A percentile compares a stretch with the other conserved stretches of the same genome.
Conservation (phyloP, 2,797 vertebrate species). For the Sebastes steindachneri region DNA sequence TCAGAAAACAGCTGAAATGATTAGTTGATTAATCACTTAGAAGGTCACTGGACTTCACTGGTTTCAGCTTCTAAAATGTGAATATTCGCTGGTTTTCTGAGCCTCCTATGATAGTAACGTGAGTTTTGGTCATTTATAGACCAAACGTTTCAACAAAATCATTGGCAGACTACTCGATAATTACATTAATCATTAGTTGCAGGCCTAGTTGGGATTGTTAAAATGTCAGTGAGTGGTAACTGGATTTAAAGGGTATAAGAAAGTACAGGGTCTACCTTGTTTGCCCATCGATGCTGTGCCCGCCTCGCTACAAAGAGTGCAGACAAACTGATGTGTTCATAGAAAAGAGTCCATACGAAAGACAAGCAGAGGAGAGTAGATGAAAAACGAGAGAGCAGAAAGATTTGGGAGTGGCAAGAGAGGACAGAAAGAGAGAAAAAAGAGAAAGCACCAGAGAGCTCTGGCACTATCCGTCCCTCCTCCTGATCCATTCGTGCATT, state of each 20-base stretch:
- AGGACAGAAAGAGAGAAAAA: background rate
- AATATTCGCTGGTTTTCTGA: background rate
- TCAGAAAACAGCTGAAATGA: background rate
- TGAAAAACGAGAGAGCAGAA: slow-evolving; percentile 10
- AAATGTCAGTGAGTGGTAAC: background rate
- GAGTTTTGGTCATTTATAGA: background rate
- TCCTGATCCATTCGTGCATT: slow-evolving; percentile 31
- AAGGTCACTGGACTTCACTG: background rate
- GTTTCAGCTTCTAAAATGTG: background rate
- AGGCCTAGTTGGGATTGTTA: background rate
- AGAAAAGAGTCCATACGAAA: background rate
- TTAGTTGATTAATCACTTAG: background rate
- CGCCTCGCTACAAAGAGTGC: background rate
- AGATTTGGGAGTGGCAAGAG: background rate
- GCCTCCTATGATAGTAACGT: background rate
- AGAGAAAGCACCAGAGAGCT: background rate
- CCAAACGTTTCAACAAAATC: background rate
- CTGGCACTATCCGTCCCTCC: slow-evolving; percentile 4
- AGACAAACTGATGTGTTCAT: slow-evolving; percentile 24
- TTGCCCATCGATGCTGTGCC: background rate
- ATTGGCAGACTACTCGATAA: background rate
- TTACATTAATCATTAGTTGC: background rate
- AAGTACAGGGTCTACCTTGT: background rate
- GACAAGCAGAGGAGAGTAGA: background rate
- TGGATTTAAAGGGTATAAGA: background rate